These are phyloP conservation scores for Scleropages formosus DNA, from an alignment of 2,797 vertebrate genomes.

Conservation along the genomic window DNA sequence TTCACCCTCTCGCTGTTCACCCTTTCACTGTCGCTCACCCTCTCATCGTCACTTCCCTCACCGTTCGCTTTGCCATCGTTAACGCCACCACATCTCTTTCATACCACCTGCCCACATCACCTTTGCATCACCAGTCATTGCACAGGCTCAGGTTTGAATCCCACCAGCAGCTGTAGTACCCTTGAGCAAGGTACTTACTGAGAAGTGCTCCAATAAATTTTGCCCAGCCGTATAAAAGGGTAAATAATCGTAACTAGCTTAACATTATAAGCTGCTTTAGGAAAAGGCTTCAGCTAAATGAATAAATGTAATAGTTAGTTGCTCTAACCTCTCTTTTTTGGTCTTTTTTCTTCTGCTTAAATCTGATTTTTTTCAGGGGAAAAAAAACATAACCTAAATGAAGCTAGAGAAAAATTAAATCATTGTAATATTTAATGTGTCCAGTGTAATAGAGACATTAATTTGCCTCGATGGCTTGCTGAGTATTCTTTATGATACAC, in stretches of 20 bases:
- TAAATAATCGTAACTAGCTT: too few species aligned
- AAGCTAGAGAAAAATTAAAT: constrained; percentile 72
- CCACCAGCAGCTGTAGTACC: too few species aligned
- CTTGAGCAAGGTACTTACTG: too few species aligned
- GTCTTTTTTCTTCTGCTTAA: constrained; percentile 73
- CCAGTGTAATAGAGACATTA: constrained; percentile 78
- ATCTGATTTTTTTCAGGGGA: constrained; percentile 65
- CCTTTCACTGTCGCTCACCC: not conserved
- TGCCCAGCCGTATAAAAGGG: too few species aligned
- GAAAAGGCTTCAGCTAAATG: too few species aligned
- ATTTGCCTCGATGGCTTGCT: constrained; percentile 69
- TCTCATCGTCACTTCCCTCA: not conserved
- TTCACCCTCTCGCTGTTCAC: constrained; percentile 2
- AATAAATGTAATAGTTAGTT: too few species aligned
- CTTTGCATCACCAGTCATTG: too few species aligned
- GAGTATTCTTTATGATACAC: constrained; percentile 72
- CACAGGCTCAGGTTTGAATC: too few species aligned
- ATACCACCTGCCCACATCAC: too few species aligned
- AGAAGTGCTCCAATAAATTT: too few species aligned
- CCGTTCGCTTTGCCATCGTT: not conserved
- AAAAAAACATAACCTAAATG: constrained; percentile 70
- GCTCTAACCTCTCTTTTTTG: constrained; percentile 54
- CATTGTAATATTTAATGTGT: constrained; percentile 79
- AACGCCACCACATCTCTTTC: not conserved
- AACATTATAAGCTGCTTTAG: too few species aligned